phyloP scores from a whole-genome alignment of 2,113 vertebrate species.

The Felis catus region F.catus_Fca126_mat1.0 CM031419.1:64082501-64083000 shows the following conservation, averaged over 20 bases:
- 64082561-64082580: not conserved
- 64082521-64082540: not conserved
- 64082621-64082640: not conserved
- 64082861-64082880: not conserved
- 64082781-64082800: not conserved
- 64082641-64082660: not conserved
- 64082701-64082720: not conserved
- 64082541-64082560: not conserved
- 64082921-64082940: not conserved
- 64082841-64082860: not conserved
- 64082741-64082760: not conserved
- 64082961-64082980: slow-evolving; percentile 77
- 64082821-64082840: not conserved
- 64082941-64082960: slow-evolving; percentile 66
- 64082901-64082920: not conserved
- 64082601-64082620: not conserved
- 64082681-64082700: not conserved
- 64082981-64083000: slow-evolving; percentile 74
- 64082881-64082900: not conserved
- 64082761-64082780: not conserved
- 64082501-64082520: not conserved
- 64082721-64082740: not conserved
- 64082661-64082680: not conserved
- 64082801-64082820: not conserved
- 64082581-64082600: not conserved